These are phyloP conservation scores for Asarcornis scutulata DNA, from an alignment of 2,113 vertebrate species.

Conservation along the genomic window DNA sequence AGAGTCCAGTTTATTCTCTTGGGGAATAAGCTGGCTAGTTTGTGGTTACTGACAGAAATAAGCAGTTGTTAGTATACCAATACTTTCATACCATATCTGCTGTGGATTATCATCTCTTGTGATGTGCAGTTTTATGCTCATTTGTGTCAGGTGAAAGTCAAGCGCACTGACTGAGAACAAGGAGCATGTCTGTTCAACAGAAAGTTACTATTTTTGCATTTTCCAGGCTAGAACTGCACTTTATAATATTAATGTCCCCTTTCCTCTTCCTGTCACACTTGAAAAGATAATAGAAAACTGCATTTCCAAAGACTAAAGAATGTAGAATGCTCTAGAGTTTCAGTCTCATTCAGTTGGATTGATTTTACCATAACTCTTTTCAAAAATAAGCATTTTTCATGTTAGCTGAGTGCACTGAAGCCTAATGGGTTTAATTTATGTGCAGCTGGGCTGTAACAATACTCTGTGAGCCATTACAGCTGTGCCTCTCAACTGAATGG, in stretches of 20 bases:
- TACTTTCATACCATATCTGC: background rate
- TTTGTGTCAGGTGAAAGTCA: constrained; percentile 1
- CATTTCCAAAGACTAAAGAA: background rate
- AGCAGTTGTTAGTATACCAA: background rate
- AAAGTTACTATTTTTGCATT: background rate
- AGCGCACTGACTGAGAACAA: background rate
- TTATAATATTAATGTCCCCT: background rate
- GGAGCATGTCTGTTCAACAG: background rate
- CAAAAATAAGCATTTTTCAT: constrained; percentile 12
- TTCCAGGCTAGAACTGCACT: background rate
- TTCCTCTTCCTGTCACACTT: constrained; percentile 1
- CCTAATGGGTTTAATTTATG: constrained; percentile 51
- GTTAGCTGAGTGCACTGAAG: background rate
- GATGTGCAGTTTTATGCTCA: background rate
- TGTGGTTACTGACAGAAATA: background rate
- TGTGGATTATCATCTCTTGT: background rate
- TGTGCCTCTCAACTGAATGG: constrained; percentile 1
- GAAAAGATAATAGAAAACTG: constrained; percentile 14
- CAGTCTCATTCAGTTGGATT: constrained; percentile 14
- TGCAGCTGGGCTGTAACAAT: constrained; percentile 36
- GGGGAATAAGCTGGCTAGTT: background rate
- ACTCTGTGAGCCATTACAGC: constrained; percentile 31
- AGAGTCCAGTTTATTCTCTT: fast-evolving
- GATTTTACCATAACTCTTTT: constrained; percentile 17
- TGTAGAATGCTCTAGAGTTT: background rate